Percentiles rank a stretch among this genome's conserved stretches.
These are phyloP conservation scores for Acrobeloides nanus DNA, from an alignment of 2,888 invertebrate species.

Conservation along the genomic window DNA sequence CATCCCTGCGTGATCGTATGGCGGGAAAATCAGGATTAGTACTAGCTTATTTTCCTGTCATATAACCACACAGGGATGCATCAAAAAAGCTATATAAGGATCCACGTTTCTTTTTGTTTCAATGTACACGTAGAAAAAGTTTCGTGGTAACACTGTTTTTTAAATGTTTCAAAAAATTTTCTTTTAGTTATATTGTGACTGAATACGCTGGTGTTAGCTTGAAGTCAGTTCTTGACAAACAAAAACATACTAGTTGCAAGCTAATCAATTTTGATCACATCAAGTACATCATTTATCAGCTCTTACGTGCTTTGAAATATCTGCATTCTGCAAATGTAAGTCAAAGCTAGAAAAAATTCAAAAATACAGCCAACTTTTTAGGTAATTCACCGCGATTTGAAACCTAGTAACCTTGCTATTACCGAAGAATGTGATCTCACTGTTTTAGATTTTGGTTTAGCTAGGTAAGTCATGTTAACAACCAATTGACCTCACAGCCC, in stretches of 20 bases:
- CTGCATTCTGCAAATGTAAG: slow-evolving; percentile 50
- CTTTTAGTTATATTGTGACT: slow-evolving; percentile 46
- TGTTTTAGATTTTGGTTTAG: slow-evolving; percentile 48
- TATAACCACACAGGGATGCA: too few relatives aligned
- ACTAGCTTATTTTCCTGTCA: too few relatives aligned
- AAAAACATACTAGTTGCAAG: slow-evolving; percentile 55
- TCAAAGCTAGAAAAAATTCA: neutral
- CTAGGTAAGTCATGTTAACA: too few relatives aligned
- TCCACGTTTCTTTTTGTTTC: neutral
- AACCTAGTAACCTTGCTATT: slow-evolving; percentile 45
- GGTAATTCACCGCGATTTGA: slow-evolving; percentile 49
- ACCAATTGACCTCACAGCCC: too few relatives aligned
- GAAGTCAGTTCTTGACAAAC: slow-evolving; percentile 30
- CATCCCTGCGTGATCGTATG: too few relatives aligned
- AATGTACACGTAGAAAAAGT: neutral
- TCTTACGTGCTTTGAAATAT: slow-evolving; percentile 80
- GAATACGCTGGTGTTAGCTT: slow-evolving; percentile 44
- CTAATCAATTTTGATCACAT: slow-evolving; percentile 92
- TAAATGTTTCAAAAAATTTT: neutral
- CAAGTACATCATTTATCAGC: slow-evolving; percentile 94
- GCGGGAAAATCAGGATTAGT: too few relatives aligned
- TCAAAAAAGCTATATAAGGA: too few relatives aligned
- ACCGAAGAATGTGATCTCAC: slow-evolving; percentile 40
- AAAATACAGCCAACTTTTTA: slow-evolving; percentile 16
- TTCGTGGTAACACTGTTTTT: neutral